Evolutionary conservation across 2,888 invertebrate genomes (phyloP), one percentile per base, ranked within the genome.

Genomic region (Uropetala carovei): DNA sequence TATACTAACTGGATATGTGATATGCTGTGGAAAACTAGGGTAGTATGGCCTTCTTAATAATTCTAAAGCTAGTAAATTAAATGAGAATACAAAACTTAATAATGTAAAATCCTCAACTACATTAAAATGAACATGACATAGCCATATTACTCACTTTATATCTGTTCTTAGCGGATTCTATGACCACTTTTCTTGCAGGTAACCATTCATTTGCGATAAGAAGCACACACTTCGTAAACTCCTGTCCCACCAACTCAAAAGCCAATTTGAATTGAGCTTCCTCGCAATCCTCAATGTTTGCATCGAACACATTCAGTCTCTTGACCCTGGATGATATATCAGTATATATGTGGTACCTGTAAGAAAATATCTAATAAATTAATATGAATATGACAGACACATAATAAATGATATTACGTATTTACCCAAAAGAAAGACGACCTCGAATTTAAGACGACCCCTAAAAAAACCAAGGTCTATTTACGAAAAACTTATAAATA

Each of bases 301-400:
- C 96, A 99, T 99, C 99, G 86, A 96, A 95, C 0, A 98, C 98
- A 95, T 99, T 99, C 11, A 99, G 95, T 92, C 96, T 95, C 10
- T 95, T 96, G 0, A 99, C 97, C 93, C 99, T 96, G 0, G 96
- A 95, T 94, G 98, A 97, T 14, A 99, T 94, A 94, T 97, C 96
- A 0, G 99, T 98, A 0, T 96, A 96, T n/a, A 99, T 97, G 93
- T 96, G 96, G 94, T 98, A 99, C 92, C 95, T 95, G 60, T 27
- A 89, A 91, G 0, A 14, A 57, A 60, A 8, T 22, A n/a, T 27
- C 11, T 30, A 82, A 30, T 82, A 82, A 16, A 16, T 82, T 30
- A 18, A n/a, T 2, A 11, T 82, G 14, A 82, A 1, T 27, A 13
- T 5, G 43, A 13, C 11, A n/a, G 22, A 14, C 0, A 82, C 43